Evolutionary conservation across 2,797 vertebrate genomes (phyloP).

Genomic region (Tragelaphus oryx): DNA sequence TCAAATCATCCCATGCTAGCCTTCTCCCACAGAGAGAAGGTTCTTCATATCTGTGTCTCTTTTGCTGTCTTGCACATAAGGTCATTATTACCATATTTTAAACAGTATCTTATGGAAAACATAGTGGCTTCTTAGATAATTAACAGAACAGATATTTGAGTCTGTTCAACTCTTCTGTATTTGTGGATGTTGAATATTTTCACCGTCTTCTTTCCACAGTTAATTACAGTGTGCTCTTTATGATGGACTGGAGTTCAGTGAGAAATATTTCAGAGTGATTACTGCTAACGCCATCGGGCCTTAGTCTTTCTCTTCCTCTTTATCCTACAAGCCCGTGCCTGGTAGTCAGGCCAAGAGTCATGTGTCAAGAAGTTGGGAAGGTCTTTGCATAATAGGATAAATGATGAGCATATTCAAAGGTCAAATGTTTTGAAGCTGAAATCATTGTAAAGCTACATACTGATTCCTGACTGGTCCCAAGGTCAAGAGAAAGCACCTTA

Average conservation of each 20-base stretch:
- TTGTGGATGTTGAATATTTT: not conserved
- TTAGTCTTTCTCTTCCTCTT: not conserved
- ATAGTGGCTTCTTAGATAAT: not conserved
- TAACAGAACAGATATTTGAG: not conserved
- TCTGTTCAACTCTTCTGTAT: not conserved
- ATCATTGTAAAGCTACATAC: not conserved
- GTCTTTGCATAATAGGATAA: not conserved
- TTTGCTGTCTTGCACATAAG: not conserved
- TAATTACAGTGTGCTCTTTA: not conserved
- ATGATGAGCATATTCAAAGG: not conserved
- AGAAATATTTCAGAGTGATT: not conserved
- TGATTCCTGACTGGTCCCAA: not conserved
- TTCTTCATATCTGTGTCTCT: not conserved
- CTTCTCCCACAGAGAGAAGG: not conserved
- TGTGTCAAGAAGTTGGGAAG: accelerated
- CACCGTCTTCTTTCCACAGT: not conserved
- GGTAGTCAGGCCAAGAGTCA: not conserved
- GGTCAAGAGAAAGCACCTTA: not conserved
- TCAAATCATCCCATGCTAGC: not conserved
- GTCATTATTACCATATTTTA: not conserved
- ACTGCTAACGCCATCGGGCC: accelerated
- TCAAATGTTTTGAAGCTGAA: conserved; percentile 1
- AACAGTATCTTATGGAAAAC: not conserved
- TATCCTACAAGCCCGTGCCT: no score
- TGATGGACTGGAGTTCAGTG: not conserved